Percentiles rank a stretch among this genome's conserved stretches.
These are phyloP conservation scores for Oryzias sinensis DNA, from an alignment of 2,797 vertebrate genomes.

Conservation along the genomic window DNA sequence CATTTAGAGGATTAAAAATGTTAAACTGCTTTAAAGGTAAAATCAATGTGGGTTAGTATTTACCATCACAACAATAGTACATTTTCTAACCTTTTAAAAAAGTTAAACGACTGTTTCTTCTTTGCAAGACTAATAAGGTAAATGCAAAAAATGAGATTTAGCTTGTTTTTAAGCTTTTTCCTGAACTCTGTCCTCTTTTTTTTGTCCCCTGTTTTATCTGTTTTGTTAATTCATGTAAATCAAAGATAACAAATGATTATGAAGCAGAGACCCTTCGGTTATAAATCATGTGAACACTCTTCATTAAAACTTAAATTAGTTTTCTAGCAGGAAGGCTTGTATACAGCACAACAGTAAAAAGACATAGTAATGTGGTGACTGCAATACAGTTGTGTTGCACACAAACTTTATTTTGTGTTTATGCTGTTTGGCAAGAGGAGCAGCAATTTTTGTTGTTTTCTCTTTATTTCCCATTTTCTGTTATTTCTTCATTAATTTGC, in stretches of 20 bases:
- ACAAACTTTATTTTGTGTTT: slow-evolving; percentile 36
- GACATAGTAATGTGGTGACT: slow-evolving; percentile 14
- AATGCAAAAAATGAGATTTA: slow-evolving; percentile 1
- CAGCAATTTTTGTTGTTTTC: slow-evolving; percentile 10
- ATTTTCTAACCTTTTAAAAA: too few relatives aligned
- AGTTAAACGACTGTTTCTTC: too few relatives aligned
- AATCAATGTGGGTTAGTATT: too few relatives aligned
- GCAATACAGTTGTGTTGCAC: slow-evolving; percentile 35
- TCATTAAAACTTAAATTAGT: slow-evolving; percentile 60
- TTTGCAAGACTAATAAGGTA: too few relatives aligned
- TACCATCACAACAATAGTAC: too few relatives aligned
- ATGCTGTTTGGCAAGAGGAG: slow-evolving; percentile 16
- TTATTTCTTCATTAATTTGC: too few relatives aligned
- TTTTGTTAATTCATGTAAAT: slow-evolving; percentile 41
- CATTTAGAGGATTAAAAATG: too few relatives aligned
- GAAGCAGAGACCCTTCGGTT: slow-evolving; percentile 18
- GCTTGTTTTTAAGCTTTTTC: slow-evolving; percentile 20
- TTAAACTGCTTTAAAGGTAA: too few relatives aligned
- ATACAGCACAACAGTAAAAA: slow-evolving; percentile 27
- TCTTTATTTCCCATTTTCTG: background rate
- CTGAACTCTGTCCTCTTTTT: slow-evolving; percentile 16
- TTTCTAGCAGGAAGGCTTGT: slow-evolving; percentile 27
- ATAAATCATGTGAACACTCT: slow-evolving; percentile 42
- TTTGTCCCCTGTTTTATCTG: slow-evolving; percentile 25
- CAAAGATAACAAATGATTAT: slow-evolving; percentile 46